Evolutionary conservation across 1,140 invertebrate genomes (phyloP).

Genomic region (Cataglyphis hispanica): DNA sequence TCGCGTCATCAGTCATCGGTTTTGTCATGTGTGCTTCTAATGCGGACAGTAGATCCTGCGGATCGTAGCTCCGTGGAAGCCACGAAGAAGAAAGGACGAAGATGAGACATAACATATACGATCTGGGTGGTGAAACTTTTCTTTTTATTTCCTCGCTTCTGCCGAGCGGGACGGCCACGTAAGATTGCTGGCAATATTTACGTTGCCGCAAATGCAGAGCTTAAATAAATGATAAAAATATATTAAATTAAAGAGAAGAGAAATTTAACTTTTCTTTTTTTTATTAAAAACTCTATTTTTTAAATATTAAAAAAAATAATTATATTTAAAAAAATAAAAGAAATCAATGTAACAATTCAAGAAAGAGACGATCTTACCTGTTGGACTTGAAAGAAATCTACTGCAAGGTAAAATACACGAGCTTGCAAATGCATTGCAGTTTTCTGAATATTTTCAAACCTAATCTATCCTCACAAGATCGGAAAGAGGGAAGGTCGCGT

Average conservation of each 20-base stretch:
- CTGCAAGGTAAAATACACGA: neutral
- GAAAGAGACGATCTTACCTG: neutral
- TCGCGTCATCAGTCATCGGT: constrained; percentile 80
- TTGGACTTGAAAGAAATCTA: neutral
- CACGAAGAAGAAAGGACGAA: neutral
- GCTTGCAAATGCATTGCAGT: neutral
- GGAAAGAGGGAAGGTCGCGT: constrained; percentile 43
- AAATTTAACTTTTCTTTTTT: neutral
- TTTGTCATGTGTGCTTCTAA: constrained; percentile 79
- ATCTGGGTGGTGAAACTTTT: constrained; percentile 23
- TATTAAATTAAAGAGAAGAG: neutral
- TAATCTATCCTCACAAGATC: constrained; percentile 39
- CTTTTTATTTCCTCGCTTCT: constrained; percentile 29
- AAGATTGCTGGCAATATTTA: constrained; percentile 24
- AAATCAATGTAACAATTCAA: neutral
- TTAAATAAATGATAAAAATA: neutral
- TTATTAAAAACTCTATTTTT: neutral
- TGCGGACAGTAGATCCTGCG: constrained; percentile 50
- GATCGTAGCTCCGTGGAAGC: constrained; percentile 29
- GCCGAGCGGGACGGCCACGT: neutral
- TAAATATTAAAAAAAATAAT: neutral
- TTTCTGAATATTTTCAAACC: constrained; percentile 14
- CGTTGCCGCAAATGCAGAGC: neutral
- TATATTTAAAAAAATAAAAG: neutral
- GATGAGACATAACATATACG: constrained; percentile 26